phyloP scores from a whole-genome alignment of 2,888 invertebrate species.

The Megalurothrips usitatus region DNA sequence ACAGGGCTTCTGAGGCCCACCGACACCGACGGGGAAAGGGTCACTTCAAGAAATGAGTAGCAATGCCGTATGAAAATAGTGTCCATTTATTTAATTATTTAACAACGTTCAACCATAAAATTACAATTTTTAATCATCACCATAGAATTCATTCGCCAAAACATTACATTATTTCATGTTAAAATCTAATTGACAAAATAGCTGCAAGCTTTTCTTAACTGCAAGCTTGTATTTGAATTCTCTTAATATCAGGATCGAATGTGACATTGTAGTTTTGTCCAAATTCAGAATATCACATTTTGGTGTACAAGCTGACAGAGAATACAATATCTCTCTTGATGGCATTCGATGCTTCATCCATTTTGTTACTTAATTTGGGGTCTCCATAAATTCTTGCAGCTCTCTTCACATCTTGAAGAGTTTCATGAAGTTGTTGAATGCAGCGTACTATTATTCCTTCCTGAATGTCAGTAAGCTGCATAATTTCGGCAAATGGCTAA shows the following conservation, averaged over 20 bases:
- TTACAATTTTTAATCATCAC: background rate
- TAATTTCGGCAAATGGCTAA: conserved; percentile 88
- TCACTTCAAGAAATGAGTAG: too few species aligned
- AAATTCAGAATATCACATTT: conserved; percentile 37
- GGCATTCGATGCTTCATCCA: conserved; percentile 88
- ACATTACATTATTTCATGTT: background rate
- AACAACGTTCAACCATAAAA: background rate
- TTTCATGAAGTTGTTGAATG: conserved; percentile 94
- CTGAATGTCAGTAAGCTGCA: conserved; percentile 84
- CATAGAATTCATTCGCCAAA: background rate
- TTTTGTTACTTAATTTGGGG: conserved; percentile 83
- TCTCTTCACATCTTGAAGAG: conserved; percentile 81
- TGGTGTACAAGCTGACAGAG: conserved; percentile 90
- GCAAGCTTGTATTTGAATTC: background rate
- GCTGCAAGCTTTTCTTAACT: background rate
- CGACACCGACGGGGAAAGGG: too few species aligned
- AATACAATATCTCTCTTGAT: conserved; percentile 98
- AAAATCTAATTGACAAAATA: background rate
- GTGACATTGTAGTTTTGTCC: background rate
- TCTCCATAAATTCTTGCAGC: conserved; percentile 93
- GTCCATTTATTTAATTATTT: background rate
- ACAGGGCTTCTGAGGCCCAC: too few species aligned
- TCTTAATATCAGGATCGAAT: background rate
- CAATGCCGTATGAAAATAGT: background rate
- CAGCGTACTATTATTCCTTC: conserved; percentile 97